Evolutionary conservation across 2,888 invertebrate species (phyloP), one percentile per base, ranked within the genome.

Genomic region (Amphipoea lucens): DNA sequence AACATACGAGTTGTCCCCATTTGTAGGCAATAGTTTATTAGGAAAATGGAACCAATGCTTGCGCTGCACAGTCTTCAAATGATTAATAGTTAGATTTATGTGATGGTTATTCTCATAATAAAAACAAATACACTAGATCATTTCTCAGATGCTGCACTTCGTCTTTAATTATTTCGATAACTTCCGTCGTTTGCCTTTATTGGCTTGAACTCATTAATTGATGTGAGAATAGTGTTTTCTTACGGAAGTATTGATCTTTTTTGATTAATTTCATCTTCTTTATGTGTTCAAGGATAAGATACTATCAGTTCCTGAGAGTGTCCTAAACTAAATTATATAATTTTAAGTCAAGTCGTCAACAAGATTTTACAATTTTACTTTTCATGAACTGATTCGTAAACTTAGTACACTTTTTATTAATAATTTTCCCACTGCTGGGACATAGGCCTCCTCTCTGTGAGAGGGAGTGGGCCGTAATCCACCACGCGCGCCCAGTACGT

Each of bases 21-120:
- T 72, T 79, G 71, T 70, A 63, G 42, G 62, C 74, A 83, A 79
- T 71, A 74, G 73, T 89, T 88, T 89, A 90, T 88, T 89, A 90
- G 82, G 90, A 90, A 91, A 93, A 91, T 90, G 87, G 89, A 90
- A 90, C 89, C 91, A 90, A 86, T 91, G 91, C 90, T 88, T 87
- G 88, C 91, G 86, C 83, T 84, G 91, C 89, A 76, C 91, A 87
- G 85, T 85, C 91, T 79, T 77, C 79, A 73, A 77, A 91, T 93
- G 94, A 94, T 93, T 93, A 93, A 94, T 93, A 91, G 90, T 88
- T 90, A 89, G 90, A 92, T 91, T 91, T 92, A 92, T 92, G 87
- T 82, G 77, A 85, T 86, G 83, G 86, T 85, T 90, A 87, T 89
- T 88, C 87, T 87, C 76, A 83, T 87, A 90, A 88, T 81, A 84